Evolutionary conservation across 2,113 vertebrate genomes (phyloP).

Genomic region (Narcine bancroftii): DNA sequence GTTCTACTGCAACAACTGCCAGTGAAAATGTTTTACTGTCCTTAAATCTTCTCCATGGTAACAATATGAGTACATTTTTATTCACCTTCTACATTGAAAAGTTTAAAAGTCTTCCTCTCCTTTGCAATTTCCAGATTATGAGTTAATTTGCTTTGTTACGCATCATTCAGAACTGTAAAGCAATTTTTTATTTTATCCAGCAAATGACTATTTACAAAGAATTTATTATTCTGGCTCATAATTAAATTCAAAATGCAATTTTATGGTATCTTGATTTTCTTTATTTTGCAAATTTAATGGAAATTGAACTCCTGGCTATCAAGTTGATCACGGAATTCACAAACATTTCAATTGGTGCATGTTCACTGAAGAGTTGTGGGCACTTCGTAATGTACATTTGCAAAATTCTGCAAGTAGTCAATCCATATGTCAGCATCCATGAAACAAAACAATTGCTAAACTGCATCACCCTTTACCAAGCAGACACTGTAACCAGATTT

Average conservation of each 20-base stretch:
- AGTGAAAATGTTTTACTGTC: too few species aligned
- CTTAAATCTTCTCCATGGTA: neutral
- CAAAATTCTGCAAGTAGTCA: neutral
- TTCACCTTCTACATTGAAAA: neutral
- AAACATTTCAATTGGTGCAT: neutral
- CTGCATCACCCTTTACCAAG: neutral
- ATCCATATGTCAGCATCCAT: neutral
- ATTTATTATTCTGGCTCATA: conserved; percentile 8
- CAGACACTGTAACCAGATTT: neutral
- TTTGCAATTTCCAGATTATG: neutral
- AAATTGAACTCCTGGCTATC: neutral
- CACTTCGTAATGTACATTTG: too few species aligned
- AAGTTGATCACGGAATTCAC: conserved; percentile 1
- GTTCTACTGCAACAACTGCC: too few species aligned
- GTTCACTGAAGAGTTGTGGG: neutral
- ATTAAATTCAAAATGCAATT: conserved; percentile 36
- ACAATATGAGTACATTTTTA: neutral
- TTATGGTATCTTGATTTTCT: neutral
- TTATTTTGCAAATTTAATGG: conserved; percentile 20
- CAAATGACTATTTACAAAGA: conserved; percentile 3
- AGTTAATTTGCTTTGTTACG: conserved; percentile 5
- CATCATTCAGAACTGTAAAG: conserved; percentile 8
- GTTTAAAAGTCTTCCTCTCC: neutral
- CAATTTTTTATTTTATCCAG: conserved; percentile 26
- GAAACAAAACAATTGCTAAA: neutral